phyloP scores from a whole-genome alignment of 1,140 invertebrate genomes.

The Ectropis grisescens region DNA sequence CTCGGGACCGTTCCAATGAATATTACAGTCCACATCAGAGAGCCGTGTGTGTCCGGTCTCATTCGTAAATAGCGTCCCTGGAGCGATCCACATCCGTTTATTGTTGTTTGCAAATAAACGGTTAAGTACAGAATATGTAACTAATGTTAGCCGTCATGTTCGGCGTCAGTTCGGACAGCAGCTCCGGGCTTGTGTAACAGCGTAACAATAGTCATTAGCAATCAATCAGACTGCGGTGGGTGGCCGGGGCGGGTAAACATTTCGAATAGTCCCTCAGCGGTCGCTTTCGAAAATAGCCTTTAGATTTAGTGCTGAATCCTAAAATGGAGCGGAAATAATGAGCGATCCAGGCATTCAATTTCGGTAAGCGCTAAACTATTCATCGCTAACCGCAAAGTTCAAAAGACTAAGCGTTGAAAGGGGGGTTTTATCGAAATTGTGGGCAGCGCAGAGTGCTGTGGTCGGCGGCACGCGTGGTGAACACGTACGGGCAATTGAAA shows the following conservation, averaged over 20 bases:
- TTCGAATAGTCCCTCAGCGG: constrained; percentile 40
- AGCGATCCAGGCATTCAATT: too few relatives aligned
- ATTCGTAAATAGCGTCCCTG: constrained; percentile 36
- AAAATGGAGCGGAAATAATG: too few relatives aligned
- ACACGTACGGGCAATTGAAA: constrained; percentile 56
- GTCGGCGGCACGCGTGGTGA: constrained; percentile 39
- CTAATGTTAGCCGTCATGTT: constrained; percentile 40
- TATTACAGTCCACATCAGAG: constrained; percentile 20
- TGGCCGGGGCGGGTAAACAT: constrained; percentile 25
- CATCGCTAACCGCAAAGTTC: constrained; percentile 18
- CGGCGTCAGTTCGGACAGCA: constrained; percentile 30
- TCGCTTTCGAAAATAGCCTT: constrained; percentile 16
- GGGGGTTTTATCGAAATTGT: constrained; percentile 49
- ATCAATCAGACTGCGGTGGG: constrained; percentile 47
- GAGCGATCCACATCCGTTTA: constrained; percentile 30
- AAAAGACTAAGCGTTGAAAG: constrained; percentile 34
- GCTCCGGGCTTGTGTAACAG: constrained; percentile 36
- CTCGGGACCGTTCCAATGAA: constrained; percentile 18
- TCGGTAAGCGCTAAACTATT: constrained; percentile 8
- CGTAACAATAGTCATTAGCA: constrained; percentile 54
- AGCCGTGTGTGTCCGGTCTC: constrained; percentile 33
- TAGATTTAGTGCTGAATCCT: too few relatives aligned
- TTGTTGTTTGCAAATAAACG: constrained; percentile 36
- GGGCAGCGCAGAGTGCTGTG: constrained; percentile 29
- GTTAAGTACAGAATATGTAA: constrained; percentile 30